Conservation (phyloP, 2,113 vertebrate species). For the Hippopotamus amphibius region DNA sequence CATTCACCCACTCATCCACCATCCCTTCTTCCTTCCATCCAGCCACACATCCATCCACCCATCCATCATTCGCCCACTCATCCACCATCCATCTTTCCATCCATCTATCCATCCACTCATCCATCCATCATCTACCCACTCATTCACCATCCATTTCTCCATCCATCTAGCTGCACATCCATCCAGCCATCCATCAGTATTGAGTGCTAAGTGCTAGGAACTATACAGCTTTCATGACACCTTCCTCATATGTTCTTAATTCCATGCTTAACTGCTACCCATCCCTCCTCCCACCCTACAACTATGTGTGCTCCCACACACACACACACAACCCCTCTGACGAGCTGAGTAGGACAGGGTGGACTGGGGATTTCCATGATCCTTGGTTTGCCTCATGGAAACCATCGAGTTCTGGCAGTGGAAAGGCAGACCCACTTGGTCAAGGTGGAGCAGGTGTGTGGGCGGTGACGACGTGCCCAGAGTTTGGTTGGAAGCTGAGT, state of each 20-base stretch:
- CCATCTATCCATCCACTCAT: too few species aligned
- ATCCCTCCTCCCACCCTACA: background rate
- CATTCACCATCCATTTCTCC: background rate
- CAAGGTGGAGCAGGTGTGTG: background rate
- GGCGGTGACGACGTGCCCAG: background rate
- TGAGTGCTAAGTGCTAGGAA: background rate
- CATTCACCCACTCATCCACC: too few species aligned
- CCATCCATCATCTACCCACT: background rate
- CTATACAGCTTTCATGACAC: background rate
- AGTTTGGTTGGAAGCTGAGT: background rate
- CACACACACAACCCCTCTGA: background rate
- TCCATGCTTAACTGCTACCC: background rate
- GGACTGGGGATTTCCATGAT: background rate
- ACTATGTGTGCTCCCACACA: rapidly evolving
- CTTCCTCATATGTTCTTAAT: background rate
- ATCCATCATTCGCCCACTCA: background rate
- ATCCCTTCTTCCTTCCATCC: background rate
- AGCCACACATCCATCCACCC: background rate
- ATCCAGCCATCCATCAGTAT: background rate
- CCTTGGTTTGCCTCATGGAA: background rate
- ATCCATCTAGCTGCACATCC: background rate
- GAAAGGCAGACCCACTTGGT: background rate
- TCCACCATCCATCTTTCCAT: too few species aligned
- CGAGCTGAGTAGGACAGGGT: background rate
- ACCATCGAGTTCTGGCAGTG: background rate